These are phyloP conservation scores for Paratrypauchen microcephalus DNA, from an alignment of 2,797 vertebrate species.

Conservation along the genomic window DNA sequence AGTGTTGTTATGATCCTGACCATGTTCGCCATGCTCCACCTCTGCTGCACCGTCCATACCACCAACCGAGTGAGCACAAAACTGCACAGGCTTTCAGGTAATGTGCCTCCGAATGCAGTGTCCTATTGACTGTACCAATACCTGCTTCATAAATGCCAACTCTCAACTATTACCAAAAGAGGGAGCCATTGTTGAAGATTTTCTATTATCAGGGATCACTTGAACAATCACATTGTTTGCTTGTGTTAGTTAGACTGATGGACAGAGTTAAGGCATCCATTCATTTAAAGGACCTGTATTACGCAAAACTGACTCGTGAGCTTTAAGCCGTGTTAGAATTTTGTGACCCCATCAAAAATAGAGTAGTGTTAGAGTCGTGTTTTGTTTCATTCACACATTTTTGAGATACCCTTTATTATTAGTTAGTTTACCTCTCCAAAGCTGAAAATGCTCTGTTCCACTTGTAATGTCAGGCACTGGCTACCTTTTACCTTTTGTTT, in stretches of 20 bases:
- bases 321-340: too few species aligned
- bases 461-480: too few species aligned
- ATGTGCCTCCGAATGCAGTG: not conserved
- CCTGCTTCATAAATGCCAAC: constrained; percentile 5
- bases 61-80: constrained; percentile 78
- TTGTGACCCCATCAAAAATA: too few species aligned
- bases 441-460: too few species aligned
- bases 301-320: too few species aligned
- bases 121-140: not conserved
- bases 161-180: constrained; percentile 62
- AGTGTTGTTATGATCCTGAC: constrained; percentile 82
- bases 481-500: too few species aligned
- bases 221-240: not conserved
- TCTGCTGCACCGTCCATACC: constrained; percentile 79
- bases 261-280: not conserved
- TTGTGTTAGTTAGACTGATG: not conserved
- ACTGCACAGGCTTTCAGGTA: constrained; percentile 78
- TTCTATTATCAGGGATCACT: not conserved
- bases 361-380: too few species aligned
- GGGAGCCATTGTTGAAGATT: constrained; percentile 63
- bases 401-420: too few species aligned
- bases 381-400: too few species aligned
- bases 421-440: too few species aligned
- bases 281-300: not conserved
- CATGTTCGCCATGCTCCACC: constrained; percentile 82